Percentiles rank a stretch among this genome's conserved stretches.
These are phyloP conservation scores for Teleogryllus oceanicus DNA, from an alignment of 2,888 invertebrate genomes.

Conservation along the genomic window DNA sequence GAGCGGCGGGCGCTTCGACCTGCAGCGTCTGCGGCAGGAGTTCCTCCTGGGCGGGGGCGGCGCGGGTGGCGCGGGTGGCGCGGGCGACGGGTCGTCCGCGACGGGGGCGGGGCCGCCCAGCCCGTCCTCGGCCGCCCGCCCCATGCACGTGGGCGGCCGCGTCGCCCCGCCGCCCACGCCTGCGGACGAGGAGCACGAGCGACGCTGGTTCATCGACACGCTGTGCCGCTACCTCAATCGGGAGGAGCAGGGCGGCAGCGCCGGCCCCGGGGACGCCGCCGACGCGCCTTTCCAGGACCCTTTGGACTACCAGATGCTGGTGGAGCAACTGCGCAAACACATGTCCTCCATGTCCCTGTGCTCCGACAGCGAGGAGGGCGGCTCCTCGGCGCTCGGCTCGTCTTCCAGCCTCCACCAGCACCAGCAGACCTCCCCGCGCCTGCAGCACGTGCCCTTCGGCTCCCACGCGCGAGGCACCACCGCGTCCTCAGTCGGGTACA, in stretches of 20 bases:
- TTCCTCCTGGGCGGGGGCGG: slow-evolving; percentile 54
- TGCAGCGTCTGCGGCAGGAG: slow-evolving; percentile 65
- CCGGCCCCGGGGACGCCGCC: background rate
- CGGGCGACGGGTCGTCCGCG: slow-evolving; percentile 63
- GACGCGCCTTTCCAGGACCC: slow-evolving; percentile 40
- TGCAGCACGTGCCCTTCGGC: background rate
- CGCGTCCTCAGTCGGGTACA: background rate
- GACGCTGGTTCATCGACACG: slow-evolving; percentile 53
- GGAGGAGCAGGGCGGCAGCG: slow-evolving; percentile 44
- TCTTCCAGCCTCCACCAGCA: background rate
- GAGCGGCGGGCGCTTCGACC: slow-evolving; percentile 63
- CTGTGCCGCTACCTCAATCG: slow-evolving; percentile 64
- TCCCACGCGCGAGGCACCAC: background rate
- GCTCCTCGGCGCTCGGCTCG: slow-evolving; percentile 36
- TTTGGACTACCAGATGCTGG: slow-evolving; percentile 61
- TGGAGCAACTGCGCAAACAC: slow-evolving; percentile 61
- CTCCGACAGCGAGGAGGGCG: slow-evolving; percentile 31
- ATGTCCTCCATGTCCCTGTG: slow-evolving; percentile 43
- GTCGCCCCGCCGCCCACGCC: background rate
- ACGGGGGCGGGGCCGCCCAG: slow-evolving; percentile 46
- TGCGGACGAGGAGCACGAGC: slow-evolving; percentile 29
- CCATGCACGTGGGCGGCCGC: background rate
- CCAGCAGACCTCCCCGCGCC: background rate
- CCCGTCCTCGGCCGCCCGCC: slow-evolving; percentile 38
- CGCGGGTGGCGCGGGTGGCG: slow-evolving; percentile 48